These are phyloP conservation scores for Acanthoscelides obtectus DNA, from an alignment of 2,888 invertebrate genomes.

Conservation along the genomic window DNA sequence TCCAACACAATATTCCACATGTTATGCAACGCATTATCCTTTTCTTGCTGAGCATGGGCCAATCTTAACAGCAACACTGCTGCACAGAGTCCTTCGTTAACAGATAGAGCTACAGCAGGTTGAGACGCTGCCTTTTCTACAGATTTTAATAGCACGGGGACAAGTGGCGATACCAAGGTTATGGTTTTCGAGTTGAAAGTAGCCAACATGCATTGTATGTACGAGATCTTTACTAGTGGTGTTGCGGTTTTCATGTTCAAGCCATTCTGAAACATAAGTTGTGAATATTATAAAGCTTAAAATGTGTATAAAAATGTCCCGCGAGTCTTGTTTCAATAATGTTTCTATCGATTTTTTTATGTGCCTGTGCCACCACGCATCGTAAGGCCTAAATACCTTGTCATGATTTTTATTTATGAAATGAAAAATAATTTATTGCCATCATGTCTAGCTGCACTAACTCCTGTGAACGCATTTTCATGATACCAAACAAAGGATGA, in stretches of 20 bases:
- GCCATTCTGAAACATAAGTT: slow-evolving; percentile 57
- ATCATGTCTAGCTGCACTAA: no score
- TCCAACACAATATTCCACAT: slow-evolving; percentile 71
- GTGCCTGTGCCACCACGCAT: no score
- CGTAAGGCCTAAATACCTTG: no score
- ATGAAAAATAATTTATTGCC: no score
- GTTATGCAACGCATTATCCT: slow-evolving; percentile 50
- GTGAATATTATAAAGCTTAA: no score
- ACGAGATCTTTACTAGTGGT: slow-evolving; percentile 70
- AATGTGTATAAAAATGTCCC: slow-evolving; percentile 6
- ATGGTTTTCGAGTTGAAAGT: slow-evolving; percentile 57
- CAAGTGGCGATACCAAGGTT: slow-evolving; percentile 49
- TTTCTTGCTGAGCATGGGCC: slow-evolving; percentile 46
- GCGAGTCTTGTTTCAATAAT: no score
- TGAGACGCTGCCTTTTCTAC: slow-evolving; percentile 74
- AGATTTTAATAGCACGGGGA: slow-evolving; percentile 63
- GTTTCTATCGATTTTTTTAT: no score
- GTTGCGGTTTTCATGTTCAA: slow-evolving; percentile 71
- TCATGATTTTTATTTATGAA: no score
- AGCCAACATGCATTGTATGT: slow-evolving; percentile 69
- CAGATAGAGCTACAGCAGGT: slow-evolving; percentile 62
- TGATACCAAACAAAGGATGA: no score
- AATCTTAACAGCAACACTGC: slow-evolving; percentile 63
- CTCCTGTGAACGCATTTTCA: no score
- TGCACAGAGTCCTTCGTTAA: slow-evolving; percentile 69